Evolutionary conservation across 2,888 invertebrate species (phyloP), one percentile per base, ranked within the genome.

Genomic region (Drosophila longiperda): DNA sequence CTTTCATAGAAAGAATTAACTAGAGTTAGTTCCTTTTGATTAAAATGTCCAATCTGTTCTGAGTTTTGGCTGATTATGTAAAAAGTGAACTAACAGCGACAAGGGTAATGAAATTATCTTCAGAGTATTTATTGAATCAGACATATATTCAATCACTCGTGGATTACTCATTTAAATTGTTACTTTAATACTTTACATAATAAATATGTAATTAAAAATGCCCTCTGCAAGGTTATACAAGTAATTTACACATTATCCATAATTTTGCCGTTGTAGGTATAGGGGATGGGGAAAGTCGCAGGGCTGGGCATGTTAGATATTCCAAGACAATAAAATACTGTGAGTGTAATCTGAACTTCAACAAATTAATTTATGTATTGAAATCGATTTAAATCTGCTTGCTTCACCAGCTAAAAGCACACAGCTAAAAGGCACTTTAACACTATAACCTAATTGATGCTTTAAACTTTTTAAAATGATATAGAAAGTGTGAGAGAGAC

Each of bases 181-280:
- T 9, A 15, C 49, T 49, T 49, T 9, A 11, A 26, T 49, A 26
- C 26, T 9, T 17, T 49, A 1, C 26, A 26, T 17, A 9, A 26
- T 49, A n/a, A 15, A 49, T 26, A 26, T 9, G 23, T 17, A 11
- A 49, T 26, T 29, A 11, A 0, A 6, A 29, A 17, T 49, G n/a
- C 29, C n/a, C 17, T 12, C 49, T 50, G 49, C 49, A 29, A 50
- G 29, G 49, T 9, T 50, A 50, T 11, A 1, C 3, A 20, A 45
- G 20, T 50, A 50, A 49, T 49, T 17, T 15, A 74, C 53, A 67
- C 57, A 63, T 66, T 66, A 49, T 26, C 34, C 55, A 48, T 45
- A 60, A 32, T 49, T 66, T 38, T 20, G 20, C 1, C 1, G 45
- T 8, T 0, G 7, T 20, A 4, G 0, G 32, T 33, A 29, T 15